Base-by-base conservation (phyloP, 1,140 invertebrate species). In the Danaus plexippus region DNA sequence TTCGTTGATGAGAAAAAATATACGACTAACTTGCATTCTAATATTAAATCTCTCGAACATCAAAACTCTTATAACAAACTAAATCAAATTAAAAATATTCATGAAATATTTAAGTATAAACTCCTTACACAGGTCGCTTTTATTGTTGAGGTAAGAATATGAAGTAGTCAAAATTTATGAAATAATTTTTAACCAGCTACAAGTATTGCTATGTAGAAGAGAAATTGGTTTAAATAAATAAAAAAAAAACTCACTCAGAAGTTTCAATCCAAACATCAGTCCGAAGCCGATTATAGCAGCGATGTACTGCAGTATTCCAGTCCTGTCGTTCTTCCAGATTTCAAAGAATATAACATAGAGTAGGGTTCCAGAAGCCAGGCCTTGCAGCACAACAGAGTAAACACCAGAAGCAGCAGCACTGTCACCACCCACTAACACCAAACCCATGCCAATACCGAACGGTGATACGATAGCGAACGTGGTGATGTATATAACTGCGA, bases 311-410 rank as follows among this genome's bases (percentile, higher is more conserved):
- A 92, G 72, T 13, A 95, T 80, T 4, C 94, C 94, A 13, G 91
- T 90, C 44, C 92, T 88, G 71, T 95, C 94, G 54, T 93, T 89
- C 43, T 94, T 93, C 49, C 96, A 88, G 22, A 97, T 94, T 85
- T 97, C 95, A 76, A 97, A 96, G 89, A 97, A 97, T 1, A 96
- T 94, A 42, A 97, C 95, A 75, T 96, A 97, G 0, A 97, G 89
- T 9, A 97, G 88, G 0, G 95, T 97, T 12, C 95, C 95, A 45
- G 94, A 94, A 0, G 95, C 95, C 82, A 96, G 90, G 9, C 94
- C 95, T 71, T 96, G 94, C 0, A 96, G 86, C 4, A 96, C 89
- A 4, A 92, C 89, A 0, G 91, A 90, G 2, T 88, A 86, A 15
- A 92, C 83, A 50, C 88, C 91, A 9, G 90, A 88, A 1, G 89